These are phyloP conservation scores for Sabatieria punctata DNA, from an alignment of 2,888 invertebrate species.

Conservation along the genomic window DNA sequence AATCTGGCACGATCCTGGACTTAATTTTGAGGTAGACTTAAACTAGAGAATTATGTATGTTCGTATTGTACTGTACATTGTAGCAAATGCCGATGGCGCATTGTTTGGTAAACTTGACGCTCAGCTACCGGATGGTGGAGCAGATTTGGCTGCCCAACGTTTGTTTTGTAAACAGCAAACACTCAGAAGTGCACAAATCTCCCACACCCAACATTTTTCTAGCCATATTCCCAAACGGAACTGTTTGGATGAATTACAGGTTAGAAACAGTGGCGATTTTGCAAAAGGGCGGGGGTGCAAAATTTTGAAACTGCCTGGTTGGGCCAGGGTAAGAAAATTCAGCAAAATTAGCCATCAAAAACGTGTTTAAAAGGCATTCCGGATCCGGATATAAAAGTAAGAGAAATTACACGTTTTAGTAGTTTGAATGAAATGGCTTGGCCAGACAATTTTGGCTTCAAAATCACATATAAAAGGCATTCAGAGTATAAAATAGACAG, in stretches of 20 bases:
- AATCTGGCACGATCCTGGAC: conserved; percentile 30
- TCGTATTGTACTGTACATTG: not conserved
- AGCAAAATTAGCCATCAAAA: too few species aligned
- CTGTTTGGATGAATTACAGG: conserved; percentile 18
- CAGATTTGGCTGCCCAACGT: conserved; percentile 13
- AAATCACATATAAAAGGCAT: too few species aligned
- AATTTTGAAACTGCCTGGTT: too few species aligned
- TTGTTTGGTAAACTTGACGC: conserved; percentile 26
- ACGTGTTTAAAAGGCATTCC: too few species aligned
- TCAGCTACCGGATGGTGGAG: conserved; percentile 19
- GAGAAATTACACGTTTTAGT: too few species aligned
- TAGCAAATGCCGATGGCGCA: conserved; percentile 5
- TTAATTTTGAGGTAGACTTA: conserved; percentile 21
- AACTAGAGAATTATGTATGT: not conserved
- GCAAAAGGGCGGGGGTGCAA: too few species aligned
- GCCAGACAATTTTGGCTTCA: too few species aligned
- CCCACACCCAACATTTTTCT: conserved; percentile 30
- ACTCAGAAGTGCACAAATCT: conserved; percentile 20
- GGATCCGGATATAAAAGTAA: too few species aligned
- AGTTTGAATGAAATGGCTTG: too few species aligned
- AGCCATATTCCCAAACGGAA: conserved; percentile 29
- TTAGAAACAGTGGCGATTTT: not conserved
- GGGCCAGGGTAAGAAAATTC: too few species aligned
- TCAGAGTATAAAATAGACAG: too few species aligned
- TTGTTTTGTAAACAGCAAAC: conserved; percentile 10